Evolutionary conservation across 2,797 vertebrate species (phyloP).

Genomic region (Hozukius guyotensis): DNA sequence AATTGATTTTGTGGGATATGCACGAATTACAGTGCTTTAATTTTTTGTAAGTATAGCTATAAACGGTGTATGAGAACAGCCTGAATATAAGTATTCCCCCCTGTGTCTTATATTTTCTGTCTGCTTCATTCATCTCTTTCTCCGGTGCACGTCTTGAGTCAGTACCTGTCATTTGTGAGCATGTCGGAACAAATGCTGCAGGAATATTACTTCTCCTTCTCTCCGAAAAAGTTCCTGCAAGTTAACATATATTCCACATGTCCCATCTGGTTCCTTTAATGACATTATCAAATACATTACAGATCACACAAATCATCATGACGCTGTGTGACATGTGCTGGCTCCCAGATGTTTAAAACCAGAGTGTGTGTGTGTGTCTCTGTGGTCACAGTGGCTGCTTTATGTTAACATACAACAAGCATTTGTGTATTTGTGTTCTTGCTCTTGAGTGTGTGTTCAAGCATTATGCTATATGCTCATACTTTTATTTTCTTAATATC

Average conservation of each 20-base stretch:
- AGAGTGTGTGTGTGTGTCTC: not conserved
- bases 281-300: conserved; percentile 76
- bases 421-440: not conserved
- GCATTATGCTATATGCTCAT: not conserved
- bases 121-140: not conserved
- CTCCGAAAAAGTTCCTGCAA: conserved; percentile 10
- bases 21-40: too few relatives aligned
- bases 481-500: not conserved
- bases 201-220: conserved; percentile 16
- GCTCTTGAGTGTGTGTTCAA: not conserved
- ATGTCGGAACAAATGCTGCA: conserved; percentile 7
- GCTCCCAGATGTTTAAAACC: conserved; percentile 58
- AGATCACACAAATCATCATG: conserved; percentile 71
- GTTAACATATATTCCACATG: conserved; percentile 67
- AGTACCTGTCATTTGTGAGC: conserved; percentile 7
- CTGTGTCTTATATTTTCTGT: not conserved
- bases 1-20: too few relatives aligned
- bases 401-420: conserved; percentile 6
- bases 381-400: conserved; percentile 2
- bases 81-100: not conserved
- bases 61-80: too few relatives aligned
- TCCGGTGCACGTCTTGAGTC: conserved; percentile 1
- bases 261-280: conserved; percentile 69
- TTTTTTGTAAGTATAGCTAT: too few relatives aligned
- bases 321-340: conserved; percentile 55